phyloP scores from a whole-genome alignment of 2,888 invertebrate species.

The Eupeodes latifasciatus region DNA sequence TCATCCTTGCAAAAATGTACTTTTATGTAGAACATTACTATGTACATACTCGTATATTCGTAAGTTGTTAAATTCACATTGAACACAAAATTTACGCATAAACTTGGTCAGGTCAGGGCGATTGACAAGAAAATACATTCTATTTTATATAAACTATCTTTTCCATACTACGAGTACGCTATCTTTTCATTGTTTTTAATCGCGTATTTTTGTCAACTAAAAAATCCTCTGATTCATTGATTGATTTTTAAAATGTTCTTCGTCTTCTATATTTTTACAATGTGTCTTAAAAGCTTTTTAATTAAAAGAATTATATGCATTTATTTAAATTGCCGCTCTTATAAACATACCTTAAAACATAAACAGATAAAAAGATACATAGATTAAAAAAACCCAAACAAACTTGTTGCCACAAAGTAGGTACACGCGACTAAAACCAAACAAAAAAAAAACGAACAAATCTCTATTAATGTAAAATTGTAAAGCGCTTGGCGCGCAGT shows the following conservation, averaged over 20 bases:
- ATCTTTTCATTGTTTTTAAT: background rate
- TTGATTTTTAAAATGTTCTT: background rate
- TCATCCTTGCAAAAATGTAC: conserved; percentile 72
- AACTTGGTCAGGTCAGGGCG: conserved; percentile 22
- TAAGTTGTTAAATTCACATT: conserved; percentile 35
- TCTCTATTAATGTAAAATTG: conserved; percentile 31
- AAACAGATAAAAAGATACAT: conserved; percentile 12
- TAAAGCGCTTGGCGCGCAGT: conserved; percentile 9
- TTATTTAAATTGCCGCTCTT: background rate
- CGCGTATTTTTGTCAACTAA: background rate
- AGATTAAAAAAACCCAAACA: conserved; percentile 33
- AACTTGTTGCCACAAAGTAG: conserved; percentile 44
- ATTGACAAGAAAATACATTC: conserved; percentile 14
- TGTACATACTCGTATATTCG: background rate
- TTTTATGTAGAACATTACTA: conserved; percentile 61
- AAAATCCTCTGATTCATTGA: conserved; percentile 6
- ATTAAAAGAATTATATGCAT: background rate
- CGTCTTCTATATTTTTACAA: too few relatives aligned
- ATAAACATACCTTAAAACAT: background rate
- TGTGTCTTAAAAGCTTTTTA: too few relatives aligned
- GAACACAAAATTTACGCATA: conserved; percentile 48
- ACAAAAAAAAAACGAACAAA: too few relatives aligned
- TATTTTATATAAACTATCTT: background rate
- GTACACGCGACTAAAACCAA: conserved; percentile 11
- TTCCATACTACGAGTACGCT: background rate